These are phyloP conservation scores for Dromococcyx pavoninus DNA, from an alignment of 2,797 vertebrate species.

Conservation along the genomic window DNA sequence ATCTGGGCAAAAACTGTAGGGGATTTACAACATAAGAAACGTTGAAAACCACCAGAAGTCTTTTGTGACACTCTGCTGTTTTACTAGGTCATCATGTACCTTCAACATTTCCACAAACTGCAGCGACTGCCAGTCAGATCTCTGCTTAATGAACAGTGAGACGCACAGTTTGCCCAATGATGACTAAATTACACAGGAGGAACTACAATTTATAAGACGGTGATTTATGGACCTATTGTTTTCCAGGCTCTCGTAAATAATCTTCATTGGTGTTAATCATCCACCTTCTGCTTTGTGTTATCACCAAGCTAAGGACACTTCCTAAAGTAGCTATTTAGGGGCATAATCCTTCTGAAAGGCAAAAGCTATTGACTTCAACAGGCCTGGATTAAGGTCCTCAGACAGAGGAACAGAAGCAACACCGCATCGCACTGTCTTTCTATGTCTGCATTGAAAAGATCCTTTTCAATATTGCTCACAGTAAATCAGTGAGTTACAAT, in stretches of 20 bases:
- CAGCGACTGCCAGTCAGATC: neutral
- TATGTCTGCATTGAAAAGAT: neutral
- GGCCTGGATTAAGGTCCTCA: neutral
- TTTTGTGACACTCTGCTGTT: neutral
- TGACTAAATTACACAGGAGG: constrained; percentile 37
- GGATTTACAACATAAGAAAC: neutral
- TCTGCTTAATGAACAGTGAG: neutral
- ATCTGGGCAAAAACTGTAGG: neutral
- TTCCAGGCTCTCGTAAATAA: constrained; percentile 52
- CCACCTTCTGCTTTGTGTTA: constrained; percentile 45
- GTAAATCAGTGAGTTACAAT: neutral
- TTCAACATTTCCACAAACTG: neutral
- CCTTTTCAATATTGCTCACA: neutral
- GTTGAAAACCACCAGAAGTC: neutral
- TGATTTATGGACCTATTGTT: constrained; percentile 63
- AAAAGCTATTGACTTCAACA: constrained; percentile 37
- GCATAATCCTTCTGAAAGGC: constrained; percentile 47
- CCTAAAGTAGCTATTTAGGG: constrained; percentile 55
- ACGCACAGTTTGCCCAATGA: neutral
- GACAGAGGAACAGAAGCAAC: neutral
- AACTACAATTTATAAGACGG: constrained; percentile 56
- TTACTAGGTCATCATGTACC: neutral
- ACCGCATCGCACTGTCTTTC: neutral
- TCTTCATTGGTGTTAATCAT: constrained; percentile 61
- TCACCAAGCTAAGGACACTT: constrained; percentile 50